Base-by-base conservation (phyloP, 2,888 invertebrate species). In the Xanthostigma xanthostigma region DNA sequence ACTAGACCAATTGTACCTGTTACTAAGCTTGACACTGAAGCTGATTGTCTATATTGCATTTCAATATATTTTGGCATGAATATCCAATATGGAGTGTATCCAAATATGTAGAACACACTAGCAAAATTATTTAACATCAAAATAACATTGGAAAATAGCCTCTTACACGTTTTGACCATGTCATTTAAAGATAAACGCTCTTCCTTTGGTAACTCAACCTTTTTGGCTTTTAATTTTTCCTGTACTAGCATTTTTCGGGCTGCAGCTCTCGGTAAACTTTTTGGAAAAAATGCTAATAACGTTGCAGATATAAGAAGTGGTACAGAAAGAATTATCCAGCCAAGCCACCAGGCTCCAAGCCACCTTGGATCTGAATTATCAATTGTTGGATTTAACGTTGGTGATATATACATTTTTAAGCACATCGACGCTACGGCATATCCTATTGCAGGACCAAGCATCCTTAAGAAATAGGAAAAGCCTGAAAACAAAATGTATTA, bases 311-410 rank as follows among this genome's bases (percentile, higher is more conserved):
- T 52, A 40, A 78, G 68, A 13, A 81, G 66, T 3, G 78, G 61
- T 1, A 71, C 62, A 11, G 76, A 79, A 40, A 82, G 63, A 12
- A 83, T 71, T 17, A 82, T 66, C 79, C 82, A 84, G 1, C 83
- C 84, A 42, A 84, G 60, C 85, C 85, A 87, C 85, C 85, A 86
- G n/a, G 86, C 85, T 1, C 86, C 86, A 41, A 86, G 65, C 86
- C 86, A 87, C 54, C 84, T 71, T 1, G 84, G 84, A 66, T 85
- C 84, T 48, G 71, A 70, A 50, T 72, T 76, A 13, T 71, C 73
- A 50, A 85, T 78, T 2, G 76, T 76, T 5, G 80, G 81, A 39
- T 75, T 78, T 50, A 81, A 60, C 9, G 71, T 68, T 3, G 81
- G 81, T 6, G 77, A 77, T 37, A 82, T 78, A 59, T 81, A 82